These are phyloP conservation scores for Furcifer pardalis DNA, from an alignment of 2,797 vertebrate genomes.

Conservation along the genomic window DNA sequence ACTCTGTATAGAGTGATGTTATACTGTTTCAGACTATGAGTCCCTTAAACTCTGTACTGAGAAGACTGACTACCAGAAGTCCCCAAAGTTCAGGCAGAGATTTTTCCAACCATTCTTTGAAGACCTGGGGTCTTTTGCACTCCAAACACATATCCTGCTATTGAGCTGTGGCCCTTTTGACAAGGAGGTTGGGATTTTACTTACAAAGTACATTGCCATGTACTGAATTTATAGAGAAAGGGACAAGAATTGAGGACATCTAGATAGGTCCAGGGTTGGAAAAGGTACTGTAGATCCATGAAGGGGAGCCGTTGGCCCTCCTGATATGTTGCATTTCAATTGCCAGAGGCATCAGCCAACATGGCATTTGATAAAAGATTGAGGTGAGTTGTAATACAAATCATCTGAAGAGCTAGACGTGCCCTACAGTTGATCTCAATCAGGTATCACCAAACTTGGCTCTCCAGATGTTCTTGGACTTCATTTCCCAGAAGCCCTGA, in stretches of 20 bases:
- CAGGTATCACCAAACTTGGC: no score
- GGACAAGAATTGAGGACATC: neutral
- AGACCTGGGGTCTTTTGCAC: neutral
- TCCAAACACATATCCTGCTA: no score
- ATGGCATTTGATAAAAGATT: neutral
- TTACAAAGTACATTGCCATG: neutral
- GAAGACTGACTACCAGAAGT: neutral
- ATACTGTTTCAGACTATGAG: neutral
- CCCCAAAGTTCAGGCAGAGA: neutral
- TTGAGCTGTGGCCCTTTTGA: neutral
- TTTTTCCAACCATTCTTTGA: neutral
- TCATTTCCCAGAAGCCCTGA: no score
- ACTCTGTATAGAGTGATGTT: neutral
- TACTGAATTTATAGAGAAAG: neutral
- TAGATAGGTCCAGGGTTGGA: no score
- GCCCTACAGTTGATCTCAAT: neutral
- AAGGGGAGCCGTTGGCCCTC: neutral
- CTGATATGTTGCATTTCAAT: no score
- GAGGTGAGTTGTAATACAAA: neutral
- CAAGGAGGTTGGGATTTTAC: neutral
- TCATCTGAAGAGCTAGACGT: neutral
- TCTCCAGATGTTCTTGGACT: no score
- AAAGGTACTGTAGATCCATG: neutral
- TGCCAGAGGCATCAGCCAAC: neutral
- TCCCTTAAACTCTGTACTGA: neutral